These are phyloP conservation scores for Dendrolimus punctatus DNA, from an alignment of 1,140 invertebrate genomes.

Conservation along the genomic window DNA sequence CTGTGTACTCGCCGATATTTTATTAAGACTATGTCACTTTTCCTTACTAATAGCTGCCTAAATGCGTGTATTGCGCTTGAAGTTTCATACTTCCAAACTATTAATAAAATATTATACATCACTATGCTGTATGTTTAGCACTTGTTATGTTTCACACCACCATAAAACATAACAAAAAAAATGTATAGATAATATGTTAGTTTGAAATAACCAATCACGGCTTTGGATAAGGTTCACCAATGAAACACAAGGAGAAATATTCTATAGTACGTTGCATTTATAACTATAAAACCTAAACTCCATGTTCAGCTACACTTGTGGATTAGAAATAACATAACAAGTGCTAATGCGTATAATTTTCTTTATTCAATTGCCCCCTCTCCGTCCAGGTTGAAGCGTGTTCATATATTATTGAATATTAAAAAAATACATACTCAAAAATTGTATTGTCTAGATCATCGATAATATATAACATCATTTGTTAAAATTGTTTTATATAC, in stretches of 20 bases:
- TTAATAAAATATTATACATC: slow-evolving; percentile 1
- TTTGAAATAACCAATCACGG: no score
- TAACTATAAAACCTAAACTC: no score
- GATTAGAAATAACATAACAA: slow-evolving; percentile 6
- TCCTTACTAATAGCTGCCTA: slow-evolving; percentile 18
- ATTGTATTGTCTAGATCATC: slow-evolving; percentile 13
- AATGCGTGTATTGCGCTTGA: slow-evolving; percentile 27
- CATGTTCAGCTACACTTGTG: no score
- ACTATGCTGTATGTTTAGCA: slow-evolving; percentile 7
- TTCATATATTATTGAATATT: slow-evolving; percentile 49
- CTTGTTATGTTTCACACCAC: slow-evolving; percentile 8
- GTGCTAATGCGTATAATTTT: slow-evolving; percentile 8
- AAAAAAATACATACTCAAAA: slow-evolving; percentile 19
- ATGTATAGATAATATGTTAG: no score
- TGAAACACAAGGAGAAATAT: no score
- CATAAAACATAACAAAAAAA: no score
- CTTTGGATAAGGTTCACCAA: no score
- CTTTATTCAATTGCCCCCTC: slow-evolving; percentile 43
- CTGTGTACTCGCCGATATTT: slow-evolving; percentile 7
- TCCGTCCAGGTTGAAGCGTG: slow-evolving; percentile 64
- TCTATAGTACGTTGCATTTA: no score
- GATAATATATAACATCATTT: slow-evolving; percentile 1
- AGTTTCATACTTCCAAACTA: neutral
- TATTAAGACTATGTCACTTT: slow-evolving; percentile 11
- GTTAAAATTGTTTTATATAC: no score